Evolutionary conservation across 2,113 vertebrate species (phyloP), one percentile per base, ranked within the genome.

Genomic region (Tupaia tana): DNA sequence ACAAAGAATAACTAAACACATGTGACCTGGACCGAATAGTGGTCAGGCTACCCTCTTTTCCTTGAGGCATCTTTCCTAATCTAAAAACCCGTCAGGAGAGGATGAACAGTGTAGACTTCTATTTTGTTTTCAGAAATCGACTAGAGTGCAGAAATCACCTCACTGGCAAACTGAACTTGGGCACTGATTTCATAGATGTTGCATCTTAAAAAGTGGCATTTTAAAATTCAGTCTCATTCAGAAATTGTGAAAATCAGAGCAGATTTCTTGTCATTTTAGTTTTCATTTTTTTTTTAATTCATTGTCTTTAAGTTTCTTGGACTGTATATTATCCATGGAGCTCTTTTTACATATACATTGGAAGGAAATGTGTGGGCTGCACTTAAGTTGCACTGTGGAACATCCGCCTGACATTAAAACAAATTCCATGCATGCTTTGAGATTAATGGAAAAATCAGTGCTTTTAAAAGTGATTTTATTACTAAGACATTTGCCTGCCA

Each of bases 381-480:
- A 93, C 54, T 73, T 80, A 90, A 82, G 16, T 95, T 93, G 70
- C 94, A 84, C 61, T 84, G 75, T 91, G 90, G 58, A 82, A 82
- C 80, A 90, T 75, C 84, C 56, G 10, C 70, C 8, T 86, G 73
- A 94, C 86, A 90, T 86, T 75, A 70, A 7, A 4, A 89, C 84
- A 91, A 89, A 97, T 82, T 97, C 85, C 52, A 63, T 79, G 97
- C 73, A 94, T 97, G 94, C 90, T 95, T 97, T 86, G 64, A 94
- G 93, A 97, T 98, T 92, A 16, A 97, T 94, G 84, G 94, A 89
- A 97, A 98, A 98, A 95, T 77, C 96, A 97, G 6, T 94, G 59
- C 71, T 97, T 97, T 96, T 84, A 91, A 70, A 97, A 96, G 84
- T 25, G 79, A 81, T 92, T 98, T 97, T 96, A 82, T 95, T 97